Evolutionary conservation across 1,140 invertebrate genomes (phyloP), one percentile per base, ranked within the genome.

Genomic region (Brachionus manjavacas): DNA sequence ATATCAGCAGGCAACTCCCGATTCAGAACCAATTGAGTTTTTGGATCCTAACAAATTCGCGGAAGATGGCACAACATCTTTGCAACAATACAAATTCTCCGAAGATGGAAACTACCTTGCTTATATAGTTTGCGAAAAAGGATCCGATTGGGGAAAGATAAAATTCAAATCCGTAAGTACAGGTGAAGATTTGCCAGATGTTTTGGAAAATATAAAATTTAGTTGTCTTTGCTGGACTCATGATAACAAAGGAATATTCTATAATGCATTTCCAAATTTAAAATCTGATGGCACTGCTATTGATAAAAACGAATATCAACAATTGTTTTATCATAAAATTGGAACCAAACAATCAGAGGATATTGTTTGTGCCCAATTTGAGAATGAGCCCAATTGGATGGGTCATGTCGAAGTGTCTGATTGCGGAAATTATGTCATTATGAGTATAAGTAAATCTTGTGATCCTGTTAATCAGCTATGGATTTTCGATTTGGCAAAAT

Each of bases 181-280:
- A 90, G 97, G 96, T 8, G 97, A 96, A 39, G 97, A 99, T 89
- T 85, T 35, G 72, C 85, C 87, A 89, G 97, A 99, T 90, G 90
- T 93, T 9, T 90, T 99, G 84, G 92, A 95, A 86, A 94, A 95
- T 88, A 93, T 97, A 0, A 98, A 98, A 90, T 98, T 95, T 89
- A 94, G 95, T 0, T 91, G 92, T 9, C 92, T 98, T 88, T 91
- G 94, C 0, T 99, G 97, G 96, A 96, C 95, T 46, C 95, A 96
- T 87, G 96, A 99, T 88, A 94, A 98, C 88, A 92, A 93, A 86
- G 97, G 96, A 76, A 92, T 99, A 81, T 99, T 99, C 90, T 99
- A 99, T 91, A 94, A 93, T 91, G 90, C 91, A 31, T 95, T 94
- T 90, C 94, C 94, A 16, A 92, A 94, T 46, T 93, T 92, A 85